These are phyloP conservation scores for Alosa sapidissima DNA, from an alignment of 2,797 vertebrate species.

Conservation along the genomic window DNA sequence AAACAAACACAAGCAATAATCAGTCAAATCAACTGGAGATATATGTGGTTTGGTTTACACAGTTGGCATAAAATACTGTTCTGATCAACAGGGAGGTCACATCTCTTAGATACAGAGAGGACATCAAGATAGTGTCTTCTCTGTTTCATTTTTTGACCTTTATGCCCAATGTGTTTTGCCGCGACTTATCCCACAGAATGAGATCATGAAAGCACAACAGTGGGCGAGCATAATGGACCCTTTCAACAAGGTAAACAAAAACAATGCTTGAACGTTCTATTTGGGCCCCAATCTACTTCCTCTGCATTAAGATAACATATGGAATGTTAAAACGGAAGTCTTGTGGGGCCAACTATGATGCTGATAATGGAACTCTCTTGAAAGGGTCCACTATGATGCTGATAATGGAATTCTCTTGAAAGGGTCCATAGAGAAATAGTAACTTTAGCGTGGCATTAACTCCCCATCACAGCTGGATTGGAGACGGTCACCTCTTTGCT, in stretches of 20 bases:
- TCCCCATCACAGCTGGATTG: slow-evolving; percentile 57
- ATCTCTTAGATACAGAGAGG: not conserved
- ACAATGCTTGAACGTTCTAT: no score
- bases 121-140: not conserved
- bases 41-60: not conserved
- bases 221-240: not conserved
- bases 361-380: no score
- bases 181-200: not conserved
- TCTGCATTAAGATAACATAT: no score
- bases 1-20: not conserved
- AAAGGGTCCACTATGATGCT: no score
- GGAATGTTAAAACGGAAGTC: no score
- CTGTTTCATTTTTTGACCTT: not conserved
- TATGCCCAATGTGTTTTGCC: not conserved
- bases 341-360: no score
- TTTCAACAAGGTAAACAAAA: no score
- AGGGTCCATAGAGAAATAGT: not conserved
- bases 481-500: slow-evolving; percentile 50
- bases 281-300: no score
- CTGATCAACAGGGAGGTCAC: not conserved
- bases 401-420: no score
- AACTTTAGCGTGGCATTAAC: slow-evolving; percentile 47
- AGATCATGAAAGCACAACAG: not conserved
- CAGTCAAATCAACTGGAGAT: not conserved
- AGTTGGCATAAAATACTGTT: not conserved